A percentile compares a stretch with the other conserved stretches of the same genome.
These are phyloP conservation scores for Pseudomyrmex cubaensis DNA, from an alignment of 1,140 invertebrate species.

Conservation along the genomic window DNA sequence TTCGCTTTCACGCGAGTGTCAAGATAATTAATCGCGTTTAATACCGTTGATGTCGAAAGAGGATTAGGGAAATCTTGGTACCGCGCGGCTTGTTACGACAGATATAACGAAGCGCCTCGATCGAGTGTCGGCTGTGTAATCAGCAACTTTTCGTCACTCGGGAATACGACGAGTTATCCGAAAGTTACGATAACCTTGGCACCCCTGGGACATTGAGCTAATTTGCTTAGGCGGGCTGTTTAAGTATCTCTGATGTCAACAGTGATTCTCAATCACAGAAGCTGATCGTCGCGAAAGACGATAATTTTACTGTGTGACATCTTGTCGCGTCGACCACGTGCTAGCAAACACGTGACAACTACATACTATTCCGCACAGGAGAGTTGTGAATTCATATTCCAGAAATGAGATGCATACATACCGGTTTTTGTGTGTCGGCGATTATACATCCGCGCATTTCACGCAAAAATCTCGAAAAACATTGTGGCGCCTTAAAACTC, in stretches of 20 bases:
- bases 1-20: conserved; percentile 40
- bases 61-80: conserved; percentile 45
- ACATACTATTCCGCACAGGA: neutral
- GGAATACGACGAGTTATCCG: conserved; percentile 38
- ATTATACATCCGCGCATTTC: neutral
- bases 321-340: neutral
- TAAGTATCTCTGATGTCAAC: conserved; percentile 39
- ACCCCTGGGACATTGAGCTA: conserved; percentile 20
- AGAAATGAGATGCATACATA: too few species aligned
- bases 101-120: conserved; percentile 50
- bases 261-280: conserved; percentile 36
- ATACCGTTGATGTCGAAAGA: conserved; percentile 52
- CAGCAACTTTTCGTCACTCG: conserved; percentile 51
- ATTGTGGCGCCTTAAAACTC: neutral
- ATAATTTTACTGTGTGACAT: conserved; percentile 6
- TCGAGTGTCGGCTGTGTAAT: conserved; percentile 52
- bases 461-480: neutral
- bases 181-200: conserved; percentile 45
- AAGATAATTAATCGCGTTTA: conserved; percentile 54
- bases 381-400: too few species aligned
- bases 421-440: neutral
- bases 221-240: conserved; percentile 49
- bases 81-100: conserved; percentile 39
- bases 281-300: conserved; percentile 13
- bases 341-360: neutral